Evolutionary conservation across 2,113 vertebrate species (phyloP), one percentile per base, ranked within the genome.

Genomic region (Leucoraja erinaceus): DNA sequence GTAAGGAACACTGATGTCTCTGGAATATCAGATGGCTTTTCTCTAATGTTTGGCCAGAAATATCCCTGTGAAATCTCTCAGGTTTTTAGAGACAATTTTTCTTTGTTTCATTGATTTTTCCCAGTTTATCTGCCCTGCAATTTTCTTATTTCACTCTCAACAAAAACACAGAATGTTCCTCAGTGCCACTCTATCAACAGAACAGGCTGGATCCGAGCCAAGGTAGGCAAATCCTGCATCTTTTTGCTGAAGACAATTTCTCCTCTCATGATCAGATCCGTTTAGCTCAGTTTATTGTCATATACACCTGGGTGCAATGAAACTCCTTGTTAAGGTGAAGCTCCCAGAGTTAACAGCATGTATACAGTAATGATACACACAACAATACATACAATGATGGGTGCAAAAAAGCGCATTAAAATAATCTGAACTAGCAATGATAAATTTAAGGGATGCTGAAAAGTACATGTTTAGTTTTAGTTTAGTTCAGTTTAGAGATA

Each of bases 21-120:
- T 88, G 83, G 83, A 88, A 88, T 88, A 88, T 59, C 56, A 88
- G 59, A 63, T 88, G 28, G 61, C 14, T 31, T 11, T 31, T 61
- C 56, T 88, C 83, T 25, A 86, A 86, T n/a, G 8, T 61, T 86
- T n/a, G 56, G 56, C 54, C 28, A 31, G 28, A 88, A 88, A 63
- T 63, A 63, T 88, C 61, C 59, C n/a, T 63, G 83, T 63, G 59
- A 88, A 66, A 5, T 16, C 25, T 61, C 31, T 61, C 47, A 18
- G 25, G 10, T 86, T 88, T n/a, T 61, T 63, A 61, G 83, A 88
- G 63, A 66, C 8, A 7, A 16, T 63, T 63, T 88, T 8, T 11
- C 12, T 86, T 86, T 88, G 28, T 88, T 88, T 88, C 12, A 31
- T 88, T 66, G 83, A 66, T 63, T 33, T 59, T 8, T 83, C 38